These are phyloP conservation scores for Apodemia duryi DNA, from an alignment of 2,888 invertebrate genomes.

Conservation along the genomic window DNA sequence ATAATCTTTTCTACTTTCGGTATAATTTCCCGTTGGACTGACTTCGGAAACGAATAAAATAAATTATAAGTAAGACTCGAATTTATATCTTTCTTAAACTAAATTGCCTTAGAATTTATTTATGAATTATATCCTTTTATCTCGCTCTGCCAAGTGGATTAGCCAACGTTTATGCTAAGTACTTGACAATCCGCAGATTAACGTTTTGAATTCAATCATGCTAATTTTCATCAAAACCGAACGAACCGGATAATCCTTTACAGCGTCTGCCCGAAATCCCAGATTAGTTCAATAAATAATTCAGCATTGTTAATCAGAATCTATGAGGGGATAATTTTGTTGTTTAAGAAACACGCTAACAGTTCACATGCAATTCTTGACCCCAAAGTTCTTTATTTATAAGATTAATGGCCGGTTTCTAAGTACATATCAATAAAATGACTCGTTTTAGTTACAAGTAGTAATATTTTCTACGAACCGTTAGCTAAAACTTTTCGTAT, in stretches of 20 bases:
- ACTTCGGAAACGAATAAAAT: not conserved
- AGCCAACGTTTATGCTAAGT: conserved; percentile 26
- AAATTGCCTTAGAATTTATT: not conserved
- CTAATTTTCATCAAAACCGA: conserved; percentile 26
- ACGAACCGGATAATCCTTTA: conserved; percentile 15
- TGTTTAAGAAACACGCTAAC: too few species aligned
- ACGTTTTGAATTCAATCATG: conserved; percentile 27
- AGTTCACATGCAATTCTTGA: too few species aligned
- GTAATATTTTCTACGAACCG: too few species aligned
- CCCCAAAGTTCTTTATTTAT: too few species aligned
- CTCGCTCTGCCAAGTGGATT: conserved; percentile 24
- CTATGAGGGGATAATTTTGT: not conserved
- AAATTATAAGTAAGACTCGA: conserved; percentile 1
- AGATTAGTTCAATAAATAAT: conserved; percentile 19
- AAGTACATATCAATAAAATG: too few species aligned
- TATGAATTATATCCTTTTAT: conserved; percentile 18
- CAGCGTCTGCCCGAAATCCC: conserved; percentile 14
- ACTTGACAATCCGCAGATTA: conserved; percentile 31
- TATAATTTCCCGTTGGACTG: too few species aligned
- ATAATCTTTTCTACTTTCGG: too few species aligned
- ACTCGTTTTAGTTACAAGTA: too few species aligned
- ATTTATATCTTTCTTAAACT: conserved; percentile 2
- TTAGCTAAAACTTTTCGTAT: too few species aligned
- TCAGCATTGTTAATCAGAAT: conserved; percentile 17
- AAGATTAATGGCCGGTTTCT: too few species aligned